These are phyloP conservation scores for Candoia aspera DNA, from an alignment of 2,113 vertebrate genomes.

Conservation along the genomic window DNA sequence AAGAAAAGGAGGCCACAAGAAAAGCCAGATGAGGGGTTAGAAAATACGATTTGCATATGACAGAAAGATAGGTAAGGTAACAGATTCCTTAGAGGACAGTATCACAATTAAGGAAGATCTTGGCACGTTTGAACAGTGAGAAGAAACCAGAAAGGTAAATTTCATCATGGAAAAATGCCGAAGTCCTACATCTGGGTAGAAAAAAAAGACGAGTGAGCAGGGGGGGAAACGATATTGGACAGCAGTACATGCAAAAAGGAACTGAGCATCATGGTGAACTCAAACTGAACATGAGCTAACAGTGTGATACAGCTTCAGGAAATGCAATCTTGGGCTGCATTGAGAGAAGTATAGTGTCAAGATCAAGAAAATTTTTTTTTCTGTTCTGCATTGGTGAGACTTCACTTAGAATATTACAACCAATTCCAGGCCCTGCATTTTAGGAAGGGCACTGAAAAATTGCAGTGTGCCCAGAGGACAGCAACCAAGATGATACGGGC, in stretches of 20 bases:
- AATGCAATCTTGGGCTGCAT: neutral
- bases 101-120: neutral
- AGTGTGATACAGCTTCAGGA: neutral
- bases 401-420: neutral
- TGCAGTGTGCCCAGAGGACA: neutral
- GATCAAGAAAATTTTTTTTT: neutral
- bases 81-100: neutral
- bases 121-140: neutral
- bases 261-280: neutral
- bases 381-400: neutral
- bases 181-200: neutral
- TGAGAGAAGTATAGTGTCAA: neutral
- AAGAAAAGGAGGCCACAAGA: neutral
- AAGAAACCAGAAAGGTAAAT: neutral
- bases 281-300: neutral
- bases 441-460: neutral
- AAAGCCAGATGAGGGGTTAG: neutral
- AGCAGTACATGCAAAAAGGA: neutral
- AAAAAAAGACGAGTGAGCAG: neutral
- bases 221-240: neutral
- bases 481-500: neutral
- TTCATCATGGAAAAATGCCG: neutral
- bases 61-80: neutral
- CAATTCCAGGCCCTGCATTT: neutral
- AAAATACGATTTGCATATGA: neutral